phyloP scores from a whole-genome alignment of 2,888 invertebrate species.

The Leptinotarsa rubiginosa region DNA sequence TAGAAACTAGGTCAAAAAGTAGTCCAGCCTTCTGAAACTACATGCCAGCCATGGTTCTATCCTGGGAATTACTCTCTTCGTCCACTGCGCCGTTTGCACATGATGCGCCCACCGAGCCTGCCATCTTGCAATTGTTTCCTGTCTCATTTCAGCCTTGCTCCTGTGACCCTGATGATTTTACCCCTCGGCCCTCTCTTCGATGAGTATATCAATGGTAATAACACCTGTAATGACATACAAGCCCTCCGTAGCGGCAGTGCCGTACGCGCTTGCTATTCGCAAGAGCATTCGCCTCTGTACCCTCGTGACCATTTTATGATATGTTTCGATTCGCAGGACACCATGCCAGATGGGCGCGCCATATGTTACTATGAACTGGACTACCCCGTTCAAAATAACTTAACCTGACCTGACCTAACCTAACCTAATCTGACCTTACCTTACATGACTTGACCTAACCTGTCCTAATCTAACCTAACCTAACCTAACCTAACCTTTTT shows the following conservation, averaged over 20 bases:
- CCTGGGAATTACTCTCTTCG: neutral
- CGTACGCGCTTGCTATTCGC: neutral
- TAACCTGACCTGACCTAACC: no score
- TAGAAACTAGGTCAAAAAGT: neutral
- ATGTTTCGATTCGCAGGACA: neutral
- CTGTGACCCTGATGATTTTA: neutral
- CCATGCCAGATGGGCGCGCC: conserved; percentile 28
- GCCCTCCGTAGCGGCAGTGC: neutral
- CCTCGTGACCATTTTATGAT: neutral
- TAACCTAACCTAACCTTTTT: no score
- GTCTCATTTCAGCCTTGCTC: neutral
- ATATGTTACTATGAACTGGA: conserved; percentile 21
- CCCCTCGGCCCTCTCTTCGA: neutral
- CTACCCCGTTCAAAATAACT: neutral
- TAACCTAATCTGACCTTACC: no score
- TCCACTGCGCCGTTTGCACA: neutral
- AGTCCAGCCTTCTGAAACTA: neutral
- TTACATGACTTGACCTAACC: no score
- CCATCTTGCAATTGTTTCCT: neutral
- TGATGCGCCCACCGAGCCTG: neutral
- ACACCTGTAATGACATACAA: no score
- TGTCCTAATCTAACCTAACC: no score
- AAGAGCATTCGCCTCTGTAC: conserved; percentile 12
- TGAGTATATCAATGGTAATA: neutral
- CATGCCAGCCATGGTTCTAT: neutral